Conservation (phyloP, 2,797 vertebrate genomes). For the Okamejei kenojei region DNA sequence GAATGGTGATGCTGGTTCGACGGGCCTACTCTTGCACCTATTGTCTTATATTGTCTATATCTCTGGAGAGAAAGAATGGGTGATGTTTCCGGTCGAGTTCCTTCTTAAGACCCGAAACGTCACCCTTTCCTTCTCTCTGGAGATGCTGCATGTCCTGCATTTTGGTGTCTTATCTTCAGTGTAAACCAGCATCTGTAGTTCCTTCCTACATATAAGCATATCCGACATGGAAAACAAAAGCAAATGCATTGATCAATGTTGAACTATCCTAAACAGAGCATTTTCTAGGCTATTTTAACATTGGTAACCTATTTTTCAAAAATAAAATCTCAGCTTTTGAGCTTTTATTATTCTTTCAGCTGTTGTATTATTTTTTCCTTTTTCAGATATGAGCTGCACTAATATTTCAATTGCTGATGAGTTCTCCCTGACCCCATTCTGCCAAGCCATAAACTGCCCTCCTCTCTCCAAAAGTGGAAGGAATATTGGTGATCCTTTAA, state of each 20-base stretch:
- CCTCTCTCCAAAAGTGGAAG: neutral
- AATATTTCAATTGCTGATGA: neutral
- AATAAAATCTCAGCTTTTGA: neutral
- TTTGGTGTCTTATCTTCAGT: too few species aligned
- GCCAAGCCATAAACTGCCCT: neutral
- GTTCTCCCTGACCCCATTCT: neutral
- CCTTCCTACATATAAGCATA: too few species aligned
- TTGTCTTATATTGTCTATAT: too few species aligned
- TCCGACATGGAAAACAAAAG: neutral
- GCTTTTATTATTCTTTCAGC: neutral
- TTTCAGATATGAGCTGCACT: neutral
- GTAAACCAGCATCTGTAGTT: too few species aligned
- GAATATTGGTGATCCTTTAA: neutral
- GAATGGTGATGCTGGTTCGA: too few species aligned
- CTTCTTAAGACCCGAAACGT: too few species aligned
- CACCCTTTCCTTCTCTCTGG: too few species aligned
- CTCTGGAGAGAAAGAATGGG: too few species aligned
- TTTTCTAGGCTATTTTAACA: neutral
- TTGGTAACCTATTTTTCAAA: neutral
- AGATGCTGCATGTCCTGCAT: too few species aligned
- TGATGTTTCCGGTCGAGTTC: too few species aligned
- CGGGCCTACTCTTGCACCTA: too few species aligned
- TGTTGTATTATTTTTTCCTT: neutral
- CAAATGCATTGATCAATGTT: neutral
- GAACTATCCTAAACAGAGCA: neutral